Evolutionary conservation across 2,113 vertebrate species (phyloP), one percentile per base, ranked within the genome.

Genomic region (Melozone crissalis): DNA sequence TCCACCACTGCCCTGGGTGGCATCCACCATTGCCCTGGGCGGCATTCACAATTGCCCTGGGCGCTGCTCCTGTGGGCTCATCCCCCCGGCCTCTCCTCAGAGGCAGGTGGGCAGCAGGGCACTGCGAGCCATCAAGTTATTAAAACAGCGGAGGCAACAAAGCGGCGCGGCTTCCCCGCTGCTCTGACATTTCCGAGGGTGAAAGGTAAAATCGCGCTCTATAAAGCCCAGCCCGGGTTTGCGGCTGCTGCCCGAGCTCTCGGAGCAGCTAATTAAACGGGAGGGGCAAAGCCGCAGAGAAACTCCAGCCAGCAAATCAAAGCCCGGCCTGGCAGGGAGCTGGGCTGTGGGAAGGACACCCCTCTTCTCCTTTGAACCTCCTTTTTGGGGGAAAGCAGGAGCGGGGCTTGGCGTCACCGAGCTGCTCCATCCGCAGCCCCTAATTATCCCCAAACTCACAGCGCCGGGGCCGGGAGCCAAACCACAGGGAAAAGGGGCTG

Each of bases 111-210:
- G 72, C 90, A 84, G 20, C 11, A 26, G 72, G 83, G 77, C 20
- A 15, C 10, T 2, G 58, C 31, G 0, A 89, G n/a, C 77, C 69
- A 1, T 1, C 7, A 43, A 84, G 84, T 91, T 96, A 84, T 85
- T 91, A 82, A 79, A 93, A 46, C 87, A 81, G 73, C 1, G 1
- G 57, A 75, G 87, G 77, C 74, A 76, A 68, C 94, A 85, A 79
- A 95, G 92, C 74, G 9, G 81, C 1, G 23, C 30, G 9, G 88
- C 9, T 47, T 23, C 84, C 96, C 89, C 13, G 39, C 91, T 84
- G 94, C 83, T 77, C 93, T 87, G 93, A 87, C 89, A 79, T 94
- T 95, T 95, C 89, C 19, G 21, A 54, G 91, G 93, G 95, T 74
- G 80, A 86, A 33, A 92, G 93, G 94, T 35, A 84, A 89, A 68